Evolutionary conservation across 2,113 vertebrate genomes (phyloP).

Genomic region (Odobenus rosmarus): DNA sequence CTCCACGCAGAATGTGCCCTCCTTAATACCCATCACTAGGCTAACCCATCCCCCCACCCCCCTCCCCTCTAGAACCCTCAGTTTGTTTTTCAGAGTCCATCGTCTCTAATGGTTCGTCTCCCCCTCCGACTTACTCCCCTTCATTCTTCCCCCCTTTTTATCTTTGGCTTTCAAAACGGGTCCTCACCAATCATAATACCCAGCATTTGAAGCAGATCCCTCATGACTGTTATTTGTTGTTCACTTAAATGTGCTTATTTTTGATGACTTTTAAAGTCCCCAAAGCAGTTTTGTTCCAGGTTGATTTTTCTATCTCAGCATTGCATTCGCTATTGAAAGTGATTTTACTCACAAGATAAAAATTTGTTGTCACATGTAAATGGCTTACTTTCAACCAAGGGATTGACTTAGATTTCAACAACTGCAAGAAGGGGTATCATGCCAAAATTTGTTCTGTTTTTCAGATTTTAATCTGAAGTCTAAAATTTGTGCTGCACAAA

Average conservation of each 20-base stretch:
- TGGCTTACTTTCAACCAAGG: slow-evolving; percentile 59
- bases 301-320: slow-evolving; percentile 62
- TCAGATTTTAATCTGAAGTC: neutral
- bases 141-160: slow-evolving; percentile 60
- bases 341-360: slow-evolving; percentile 73
- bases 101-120: too few relatives aligned
- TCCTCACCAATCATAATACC: slow-evolving; percentile 44
- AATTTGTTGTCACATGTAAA: slow-evolving; percentile 71
- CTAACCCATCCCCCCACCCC: too few relatives aligned
- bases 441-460: neutral
- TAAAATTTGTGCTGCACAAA: neutral
- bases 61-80: too few relatives aligned
- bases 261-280: slow-evolving; percentile 55
- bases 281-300: slow-evolving; percentile 52
- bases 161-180: slow-evolving; percentile 55
- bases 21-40: too few relatives aligned
- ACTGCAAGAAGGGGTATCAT: neutral
- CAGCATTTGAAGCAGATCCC: slow-evolving; percentile 52
- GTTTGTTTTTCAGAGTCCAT: too few relatives aligned
- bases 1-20: too few relatives aligned
- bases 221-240: slow-evolving; percentile 35
- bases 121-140: too few relatives aligned
- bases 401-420: slow-evolving; percentile 5
- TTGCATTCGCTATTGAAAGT: slow-evolving; percentile 47
- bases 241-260: slow-evolving; percentile 28